Evolutionary conservation across 2,113 vertebrate genomes (phyloP).

Genomic region (Hippocampus mohnikei): DNA sequence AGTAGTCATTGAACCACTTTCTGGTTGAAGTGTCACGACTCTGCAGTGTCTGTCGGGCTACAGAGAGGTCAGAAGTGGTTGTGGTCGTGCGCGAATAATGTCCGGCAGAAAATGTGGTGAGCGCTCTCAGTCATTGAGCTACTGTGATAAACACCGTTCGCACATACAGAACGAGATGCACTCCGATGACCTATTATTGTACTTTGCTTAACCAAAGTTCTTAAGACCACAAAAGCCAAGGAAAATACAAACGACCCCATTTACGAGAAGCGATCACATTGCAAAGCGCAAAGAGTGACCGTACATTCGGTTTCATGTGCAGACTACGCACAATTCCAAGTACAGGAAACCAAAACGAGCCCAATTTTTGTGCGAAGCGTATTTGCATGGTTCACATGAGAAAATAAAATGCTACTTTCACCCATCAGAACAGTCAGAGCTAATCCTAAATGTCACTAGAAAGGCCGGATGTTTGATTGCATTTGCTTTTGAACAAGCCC

Average conservation of each 20-base stretch:
- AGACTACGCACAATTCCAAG: neutral
- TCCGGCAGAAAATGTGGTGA: slow-evolving; percentile 31
- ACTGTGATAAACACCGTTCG: slow-evolving; percentile 22
- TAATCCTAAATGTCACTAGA: too few species aligned
- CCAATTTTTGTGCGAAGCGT: too few species aligned
- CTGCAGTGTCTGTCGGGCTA: neutral
- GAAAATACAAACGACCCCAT: neutral
- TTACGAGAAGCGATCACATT: neutral
- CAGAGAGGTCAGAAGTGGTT: slow-evolving; percentile 18
- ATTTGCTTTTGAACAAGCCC: too few species aligned
- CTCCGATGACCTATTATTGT: neutral
- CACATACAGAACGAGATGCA: slow-evolving; percentile 11
- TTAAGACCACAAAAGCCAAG: neutral
- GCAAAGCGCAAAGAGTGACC: neutral
- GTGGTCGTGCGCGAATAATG: slow-evolving; percentile 31
- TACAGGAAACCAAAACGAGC: neutral
- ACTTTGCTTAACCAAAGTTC: neutral
- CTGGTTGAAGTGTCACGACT: neutral
- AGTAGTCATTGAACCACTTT: neutral
- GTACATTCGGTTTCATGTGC: neutral
- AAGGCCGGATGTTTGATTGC: too few species aligned
- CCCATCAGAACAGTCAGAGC: too few species aligned
- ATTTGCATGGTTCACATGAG: too few species aligned
- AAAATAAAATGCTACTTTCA: too few species aligned
- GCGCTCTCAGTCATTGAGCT: slow-evolving; percentile 5